A percentile compares a stretch with the other conserved stretches of the same genome.
These are phyloP conservation scores for Aphaenogaster floridana DNA, from an alignment of 1,140 invertebrate genomes.

Conservation along the genomic window DNA sequence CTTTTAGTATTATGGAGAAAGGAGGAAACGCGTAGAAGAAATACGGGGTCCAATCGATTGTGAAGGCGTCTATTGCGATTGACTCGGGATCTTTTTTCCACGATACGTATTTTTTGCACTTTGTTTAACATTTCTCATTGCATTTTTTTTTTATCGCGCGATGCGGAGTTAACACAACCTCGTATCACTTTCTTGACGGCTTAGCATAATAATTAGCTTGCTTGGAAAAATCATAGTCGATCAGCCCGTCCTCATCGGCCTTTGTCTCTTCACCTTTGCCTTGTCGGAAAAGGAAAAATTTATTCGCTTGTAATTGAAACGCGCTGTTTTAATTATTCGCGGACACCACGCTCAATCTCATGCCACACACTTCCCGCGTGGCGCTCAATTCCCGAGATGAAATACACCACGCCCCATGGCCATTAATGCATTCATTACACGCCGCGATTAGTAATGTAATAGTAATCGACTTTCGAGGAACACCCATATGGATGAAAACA, in stretches of 20 bases:
- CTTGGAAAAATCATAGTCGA: slow-evolving; percentile 31
- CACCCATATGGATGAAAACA: not conserved
- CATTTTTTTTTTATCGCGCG: slow-evolving; percentile 15
- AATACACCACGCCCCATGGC: slow-evolving; percentile 7
- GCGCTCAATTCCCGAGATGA: not conserved
- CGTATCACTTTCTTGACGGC: slow-evolving; percentile 65
- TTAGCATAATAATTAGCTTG: slow-evolving; percentile 73
- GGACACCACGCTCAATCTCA: slow-evolving; percentile 20
- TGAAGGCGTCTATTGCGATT: no score
- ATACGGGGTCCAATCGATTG: no score
- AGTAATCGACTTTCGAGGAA: slow-evolving; percentile 26
- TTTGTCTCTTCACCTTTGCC: slow-evolving; percentile 23
- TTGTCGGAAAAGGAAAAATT: not conserved
- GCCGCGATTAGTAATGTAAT: slow-evolving; percentile 22
- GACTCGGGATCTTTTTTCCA: no score
- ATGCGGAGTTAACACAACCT: slow-evolving; percentile 53
- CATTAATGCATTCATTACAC: slow-evolving; percentile 53
- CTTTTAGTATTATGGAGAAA: no score
- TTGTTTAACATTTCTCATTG: not conserved
- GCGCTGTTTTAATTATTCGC: slow-evolving; percentile 51
- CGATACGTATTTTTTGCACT: no score
- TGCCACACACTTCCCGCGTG: not conserved
- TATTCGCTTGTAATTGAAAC: slow-evolving; percentile 50
- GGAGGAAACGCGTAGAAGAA: no score
- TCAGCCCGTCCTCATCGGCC: not conserved